Conservation (phyloP, 2,888 invertebrate species). For the Cephus pygmeus region DNA sequence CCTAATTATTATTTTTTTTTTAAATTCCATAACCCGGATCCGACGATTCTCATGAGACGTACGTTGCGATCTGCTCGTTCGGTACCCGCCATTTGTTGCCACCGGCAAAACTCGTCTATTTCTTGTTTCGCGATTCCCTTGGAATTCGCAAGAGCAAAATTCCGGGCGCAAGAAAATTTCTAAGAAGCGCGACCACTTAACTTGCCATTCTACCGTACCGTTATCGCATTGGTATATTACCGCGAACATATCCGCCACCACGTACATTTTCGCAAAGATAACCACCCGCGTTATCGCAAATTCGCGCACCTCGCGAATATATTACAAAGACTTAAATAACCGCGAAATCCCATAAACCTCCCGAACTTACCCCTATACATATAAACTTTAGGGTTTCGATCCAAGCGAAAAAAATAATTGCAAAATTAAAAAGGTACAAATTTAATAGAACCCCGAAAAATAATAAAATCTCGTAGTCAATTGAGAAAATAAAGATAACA, state of each 20-base stretch:
- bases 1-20: background rate
- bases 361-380: rapidly evolving
- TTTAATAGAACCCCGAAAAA: background rate
- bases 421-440: background rate
- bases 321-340: background rate
- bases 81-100: background rate
- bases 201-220: slow-evolving; percentile 7
- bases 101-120: background rate
- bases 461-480: background rate
- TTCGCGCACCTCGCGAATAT: background rate
- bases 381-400: background rate
- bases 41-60: background rate
- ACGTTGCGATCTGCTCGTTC: background rate
- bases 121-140: slow-evolving; percentile 6
- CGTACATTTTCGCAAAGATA: background rate
- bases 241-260: background rate
- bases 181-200: slow-evolving; percentile 29
- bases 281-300: background rate
- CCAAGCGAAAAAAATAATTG: background rate
- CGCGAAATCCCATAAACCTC: background rate
- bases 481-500: background rate
- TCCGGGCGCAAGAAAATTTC: slow-evolving; percentile 23
- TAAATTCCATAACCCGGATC: background rate
- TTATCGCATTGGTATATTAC: background rate
- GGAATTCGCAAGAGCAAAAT: slow-evolving; percentile 25